These are phyloP conservation scores for Takifugu rubripes DNA, from an alignment of 2,797 vertebrate genomes.

Conservation along the genomic window DNA sequence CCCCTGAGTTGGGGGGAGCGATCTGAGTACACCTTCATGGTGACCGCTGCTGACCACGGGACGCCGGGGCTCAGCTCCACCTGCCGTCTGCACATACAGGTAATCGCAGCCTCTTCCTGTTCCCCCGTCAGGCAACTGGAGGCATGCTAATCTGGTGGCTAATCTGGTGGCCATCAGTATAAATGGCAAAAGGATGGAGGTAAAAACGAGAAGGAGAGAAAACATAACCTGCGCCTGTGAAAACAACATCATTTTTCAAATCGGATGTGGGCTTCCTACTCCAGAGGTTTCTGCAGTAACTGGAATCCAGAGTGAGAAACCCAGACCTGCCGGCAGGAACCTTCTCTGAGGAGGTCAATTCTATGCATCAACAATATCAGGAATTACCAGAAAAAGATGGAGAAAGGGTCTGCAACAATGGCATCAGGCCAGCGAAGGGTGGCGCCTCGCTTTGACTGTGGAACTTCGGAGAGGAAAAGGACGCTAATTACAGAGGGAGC, in stretches of 20 bases:
- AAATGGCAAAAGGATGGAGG: conserved; percentile 49
- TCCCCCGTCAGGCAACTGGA: not conserved
- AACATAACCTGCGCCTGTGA: conserved; percentile 56
- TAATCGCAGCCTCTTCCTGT: conserved; percentile 44
- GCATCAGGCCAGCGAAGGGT: conserved; percentile 29
- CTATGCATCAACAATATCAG: conserved; percentile 55
- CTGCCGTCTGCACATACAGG: conserved; percentile 83
- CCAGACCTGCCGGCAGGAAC: conserved; percentile 48
- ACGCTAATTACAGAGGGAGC: conserved; percentile 68
- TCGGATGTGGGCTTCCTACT: conserved; percentile 62
- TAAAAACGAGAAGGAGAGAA: conserved; percentile 48
- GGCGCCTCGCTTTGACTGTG: conserved; percentile 25
- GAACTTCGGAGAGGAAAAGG: conserved; percentile 60
- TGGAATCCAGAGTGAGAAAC: conserved; percentile 57
- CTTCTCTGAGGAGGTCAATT: conserved; percentile 39
- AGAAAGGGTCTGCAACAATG: conserved; percentile 14
- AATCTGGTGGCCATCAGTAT: conserved; percentile 30
- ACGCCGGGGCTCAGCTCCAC: conserved; percentile 76
- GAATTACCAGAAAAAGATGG: conserved; percentile 25
- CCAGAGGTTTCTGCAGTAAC: conserved; percentile 57
- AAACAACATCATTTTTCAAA: conserved; percentile 62
- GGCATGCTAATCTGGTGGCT: conserved; percentile 4
- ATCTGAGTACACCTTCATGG: conserved; percentile 82
- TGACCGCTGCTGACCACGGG: conserved; percentile 85
- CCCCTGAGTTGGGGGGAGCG: conserved; percentile 79